Evolutionary conservation across 1,140 invertebrate species (phyloP), one percentile per base, ranked within the genome.

Genomic region (Pseudomyrmex cubaensis): DNA sequence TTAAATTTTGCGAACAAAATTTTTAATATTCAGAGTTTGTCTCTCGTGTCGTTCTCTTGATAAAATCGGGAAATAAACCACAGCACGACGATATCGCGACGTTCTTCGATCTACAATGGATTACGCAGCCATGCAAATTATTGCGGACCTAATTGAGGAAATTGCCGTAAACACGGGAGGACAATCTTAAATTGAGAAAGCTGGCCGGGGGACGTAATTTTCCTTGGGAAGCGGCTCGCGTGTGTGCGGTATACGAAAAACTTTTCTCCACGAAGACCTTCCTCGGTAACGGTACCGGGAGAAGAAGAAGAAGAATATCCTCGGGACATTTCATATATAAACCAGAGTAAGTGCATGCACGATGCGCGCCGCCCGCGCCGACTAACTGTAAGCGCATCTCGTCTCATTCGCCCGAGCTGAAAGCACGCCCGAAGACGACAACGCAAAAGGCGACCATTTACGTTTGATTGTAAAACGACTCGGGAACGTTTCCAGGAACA

Each of bases 311-410:
- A 35, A 35, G 35, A 35, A 35, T 35, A 52, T 70, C 67, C 75
- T 17, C 77, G 17, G 82, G 59, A 87, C 59, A 83, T 87, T 35
- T 70, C 52, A 52, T 83, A 61, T 75, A 87, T 61, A 87, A 87
- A 87, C 63, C 67, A 56, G 85, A 87, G 82, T 75, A 69, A 84
- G 56, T 63, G 50, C 25, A 52, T 64, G 67, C 64, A 84, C 7
- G 85, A 87, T 84, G 52, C 69, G 25, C 70, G 82, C 84, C 75
- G 74, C 85, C 73, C 73, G 85, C 78, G 35, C 35, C 4, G 62
- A 66, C 50, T 87, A 87, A 87, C 85, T 78, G 86, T 83, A 87
- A 87, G 25, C n/a, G 74, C 64, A 69, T 54, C 57, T 83, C 48
- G 35, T 7, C 35, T 7, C 35, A 35, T 54, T 17, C 48, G 59